phyloP scores from a whole-genome alignment of 2,888 invertebrate genomes.

The Pristionchus exspectatus region DNA sequence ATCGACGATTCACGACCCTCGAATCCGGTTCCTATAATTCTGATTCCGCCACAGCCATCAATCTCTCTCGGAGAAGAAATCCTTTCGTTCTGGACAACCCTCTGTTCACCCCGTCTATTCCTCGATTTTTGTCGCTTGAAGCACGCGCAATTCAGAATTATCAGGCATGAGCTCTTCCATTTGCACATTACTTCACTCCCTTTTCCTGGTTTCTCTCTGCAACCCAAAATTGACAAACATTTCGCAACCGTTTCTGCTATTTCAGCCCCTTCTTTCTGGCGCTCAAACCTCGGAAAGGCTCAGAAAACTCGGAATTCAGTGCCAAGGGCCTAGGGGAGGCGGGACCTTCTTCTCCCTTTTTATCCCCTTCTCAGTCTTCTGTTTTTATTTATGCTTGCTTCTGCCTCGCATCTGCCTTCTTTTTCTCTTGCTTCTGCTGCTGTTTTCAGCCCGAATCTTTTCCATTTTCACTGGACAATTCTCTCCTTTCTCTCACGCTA shows the following conservation, averaged over 20 bases:
- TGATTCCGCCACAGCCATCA: too few species aligned
- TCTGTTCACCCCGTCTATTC: not conserved
- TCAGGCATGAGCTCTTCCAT: not conserved
- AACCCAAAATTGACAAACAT: not conserved
- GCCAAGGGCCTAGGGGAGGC: constrained; percentile 1
- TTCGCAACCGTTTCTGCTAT: not conserved
- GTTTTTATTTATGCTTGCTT: constrained; percentile 39
- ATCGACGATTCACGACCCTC: too few species aligned
- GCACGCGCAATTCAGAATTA: too few species aligned
- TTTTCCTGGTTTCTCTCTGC: not conserved
- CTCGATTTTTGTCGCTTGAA: not conserved
- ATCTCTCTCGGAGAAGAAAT: too few species aligned
- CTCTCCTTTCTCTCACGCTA: not conserved
- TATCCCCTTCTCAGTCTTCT: not conserved
- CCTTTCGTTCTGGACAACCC: too few species aligned
- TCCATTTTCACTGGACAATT: not conserved
- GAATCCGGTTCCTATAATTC: too few species aligned
- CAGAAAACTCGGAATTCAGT: not conserved
- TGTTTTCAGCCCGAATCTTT: constrained; percentile 23
- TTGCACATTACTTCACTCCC: not conserved
- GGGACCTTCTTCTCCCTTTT: not conserved
- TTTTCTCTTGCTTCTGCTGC: not conserved
- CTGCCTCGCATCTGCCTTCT: constrained; percentile 80
- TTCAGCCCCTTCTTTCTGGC: not conserved
- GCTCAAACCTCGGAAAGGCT: not conserved